A percentile compares a stretch with the other conserved stretches of the same genome.
These are phyloP conservation scores for Psix sp. DNA, from an alignment of 1,140 invertebrate genomes.

Conservation along the genomic window DNA sequence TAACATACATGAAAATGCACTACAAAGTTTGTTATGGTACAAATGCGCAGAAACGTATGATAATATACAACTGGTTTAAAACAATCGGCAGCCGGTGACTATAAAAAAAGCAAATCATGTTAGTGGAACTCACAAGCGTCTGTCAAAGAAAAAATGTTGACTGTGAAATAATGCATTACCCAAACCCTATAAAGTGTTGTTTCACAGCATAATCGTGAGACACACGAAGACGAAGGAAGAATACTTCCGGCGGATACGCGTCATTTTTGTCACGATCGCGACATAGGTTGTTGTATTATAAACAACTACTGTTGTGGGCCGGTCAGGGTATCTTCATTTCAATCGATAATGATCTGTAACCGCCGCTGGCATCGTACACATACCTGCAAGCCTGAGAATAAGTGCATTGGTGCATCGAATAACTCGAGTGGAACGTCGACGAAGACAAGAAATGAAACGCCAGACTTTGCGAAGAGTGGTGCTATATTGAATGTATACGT, in stretches of 20 bases:
- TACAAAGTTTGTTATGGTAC: too few species aligned
- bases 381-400: slow-evolving; percentile 56
- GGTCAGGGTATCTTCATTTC: slow-evolving; percentile 64
- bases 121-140: slow-evolving; percentile 36
- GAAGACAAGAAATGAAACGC: slow-evolving; percentile 56
- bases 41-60: too few species aligned
- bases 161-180: slow-evolving; percentile 66
- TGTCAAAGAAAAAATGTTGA: slow-evolving; percentile 61
- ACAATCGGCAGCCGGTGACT: slow-evolving; percentile 25
- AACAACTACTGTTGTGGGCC: slow-evolving; percentile 58
- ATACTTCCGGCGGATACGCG: slow-evolving; percentile 74
- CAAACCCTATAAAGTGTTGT: slow-evolving; percentile 42
- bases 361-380: slow-evolving; percentile 61
- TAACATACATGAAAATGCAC: too few species aligned
- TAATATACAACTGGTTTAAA: slow-evolving; percentile 21
- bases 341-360: slow-evolving; percentile 75
- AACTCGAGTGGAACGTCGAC: slow-evolving; percentile 57
- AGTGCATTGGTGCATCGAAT: slow-evolving; percentile 50
- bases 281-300: slow-evolving; percentile 68
- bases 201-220: slow-evolving; percentile 40
- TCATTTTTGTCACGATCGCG: slow-evolving; percentile 77
- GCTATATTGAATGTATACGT: slow-evolving; percentile 32
- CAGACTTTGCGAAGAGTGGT: slow-evolving; percentile 34
- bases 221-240: slow-evolving; percentile 59
- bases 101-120: slow-evolving; percentile 67